Evolutionary conservation across 1,140 invertebrate species (phyloP).

Genomic region (Propsilocerus akamusi): DNA sequence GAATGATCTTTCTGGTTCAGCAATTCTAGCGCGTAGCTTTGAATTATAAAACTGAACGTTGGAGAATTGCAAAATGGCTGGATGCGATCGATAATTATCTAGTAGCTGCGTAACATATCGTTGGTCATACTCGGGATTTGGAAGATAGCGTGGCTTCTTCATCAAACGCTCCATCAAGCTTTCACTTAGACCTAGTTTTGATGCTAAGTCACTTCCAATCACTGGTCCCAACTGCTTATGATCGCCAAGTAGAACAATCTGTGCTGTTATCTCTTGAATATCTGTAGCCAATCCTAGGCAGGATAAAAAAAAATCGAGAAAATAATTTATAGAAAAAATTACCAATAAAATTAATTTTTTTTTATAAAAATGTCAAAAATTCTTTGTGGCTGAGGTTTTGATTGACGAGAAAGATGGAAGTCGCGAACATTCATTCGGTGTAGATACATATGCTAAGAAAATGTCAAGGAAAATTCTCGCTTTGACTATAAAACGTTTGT

Average conservation of each 20-base stretch:
- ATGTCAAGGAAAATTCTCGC: too few relatives aligned
- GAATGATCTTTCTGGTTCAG: too few relatives aligned
- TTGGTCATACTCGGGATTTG: conserved; percentile 30
- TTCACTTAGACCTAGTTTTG: conserved; percentile 25
- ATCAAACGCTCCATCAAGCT: too few relatives aligned
- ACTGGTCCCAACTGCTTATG: conserved; percentile 68
- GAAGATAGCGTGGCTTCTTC: conserved; percentile 26
- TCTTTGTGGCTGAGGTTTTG: too few relatives aligned
- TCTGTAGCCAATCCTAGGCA: conserved; percentile 20
- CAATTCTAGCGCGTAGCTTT: conserved; percentile 29
- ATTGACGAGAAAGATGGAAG: too few relatives aligned
- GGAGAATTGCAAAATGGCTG: conserved; percentile 36
- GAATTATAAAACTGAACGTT: conserved; percentile 43
- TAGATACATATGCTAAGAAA: too few relatives aligned
- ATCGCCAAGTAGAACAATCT: conserved; percentile 64
- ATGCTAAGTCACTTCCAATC: conserved; percentile 33
- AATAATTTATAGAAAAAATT: too few relatives aligned
- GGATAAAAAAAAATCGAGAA: too few relatives aligned
- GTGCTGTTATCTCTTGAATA: conserved; percentile 15
- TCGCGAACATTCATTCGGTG: too few relatives aligned
- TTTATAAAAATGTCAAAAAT: too few relatives aligned
- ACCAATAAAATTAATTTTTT: too few relatives aligned
- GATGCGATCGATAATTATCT: conserved; percentile 44
- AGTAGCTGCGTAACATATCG: conserved; percentile 41
- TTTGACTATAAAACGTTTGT: too few relatives aligned